Conservation (phyloP, 53 echinoderm and acorn worm species). For the Patiria pectinifera region DNA sequence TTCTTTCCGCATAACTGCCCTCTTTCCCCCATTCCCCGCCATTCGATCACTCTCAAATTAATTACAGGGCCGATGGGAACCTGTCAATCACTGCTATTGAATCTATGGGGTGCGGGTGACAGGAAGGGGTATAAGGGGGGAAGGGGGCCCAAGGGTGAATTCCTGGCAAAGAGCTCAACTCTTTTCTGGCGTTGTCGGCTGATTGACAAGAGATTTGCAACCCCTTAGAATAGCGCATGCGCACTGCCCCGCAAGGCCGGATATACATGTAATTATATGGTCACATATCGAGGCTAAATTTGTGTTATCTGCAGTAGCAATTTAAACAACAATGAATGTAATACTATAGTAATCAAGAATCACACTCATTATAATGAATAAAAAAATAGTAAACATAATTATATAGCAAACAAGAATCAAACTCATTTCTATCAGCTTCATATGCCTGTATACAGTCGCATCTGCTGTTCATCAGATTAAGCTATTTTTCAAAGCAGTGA, state of each 20-base stretch:
- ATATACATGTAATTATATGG: background rate
- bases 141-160: slow-evolving; percentile 9
- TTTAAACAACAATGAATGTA: slow-evolving; percentile 11
- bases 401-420: too few relatives aligned
- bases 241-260: background rate
- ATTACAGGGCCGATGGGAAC: slow-evolving; percentile 73
- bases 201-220: slow-evolving; percentile 38
- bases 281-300: background rate
- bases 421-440: too few relatives aligned
- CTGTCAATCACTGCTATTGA: slow-evolving; percentile 79
- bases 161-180: slow-evolving; percentile 13
- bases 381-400: too few relatives aligned
- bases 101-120: slow-evolving; percentile 48
- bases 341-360: background rate
- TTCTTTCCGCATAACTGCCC: slow-evolving; percentile 82
- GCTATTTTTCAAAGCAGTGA: too few relatives aligned
- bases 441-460: too few relatives aligned
- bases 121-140: slow-evolving; percentile 17
- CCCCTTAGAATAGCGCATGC: slow-evolving; percentile 17
- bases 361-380: too few relatives aligned
- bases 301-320: background rate
- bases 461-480: too few relatives aligned
- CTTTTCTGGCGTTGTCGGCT: slow-evolving; percentile 20
- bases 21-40: slow-evolving; percentile 70
- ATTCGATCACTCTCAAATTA: slow-evolving; percentile 89